Base-by-base conservation (phyloP, 2,113 vertebrate species). In the Gambusia affinis region DNA sequence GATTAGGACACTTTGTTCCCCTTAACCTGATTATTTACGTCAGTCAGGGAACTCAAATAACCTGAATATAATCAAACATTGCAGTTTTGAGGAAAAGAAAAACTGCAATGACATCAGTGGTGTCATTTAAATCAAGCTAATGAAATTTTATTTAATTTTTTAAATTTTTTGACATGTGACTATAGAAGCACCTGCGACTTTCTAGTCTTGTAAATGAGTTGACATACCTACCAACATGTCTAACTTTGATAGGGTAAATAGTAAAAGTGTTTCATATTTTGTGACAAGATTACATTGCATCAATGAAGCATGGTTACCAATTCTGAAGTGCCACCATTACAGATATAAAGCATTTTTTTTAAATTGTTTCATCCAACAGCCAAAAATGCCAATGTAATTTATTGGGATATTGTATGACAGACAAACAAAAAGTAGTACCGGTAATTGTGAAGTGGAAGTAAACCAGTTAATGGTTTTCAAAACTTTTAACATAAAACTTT, bases 1-100 rank as follows among this genome's bases (percentile, higher is more conserved):
- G 35, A 75, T 64, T 27, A 24, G 51, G 15, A 33, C 35, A 30
- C 47, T 33, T 78, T 76, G 27, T 73, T 72, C 37, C n/a, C 69
- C 71, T 85, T 22, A 79, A 70, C 28, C 7, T 2, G 3, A 70
- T 75, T 62, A 76, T 19, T 76, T 31, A 35, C 29, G 4, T 12
- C 24, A 62, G 60, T 62, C 37, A 67, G 4, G 47, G 31, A 77
- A 64, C 47, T 30, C 35, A 47, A 68, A 75, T 67, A 22, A 64
- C 33, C 30, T 61, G 39, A 30, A 37, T 57, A 37, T 68, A 57
- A 60, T 69, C 54, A 78, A 29, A 64, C 19, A 24, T 81, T 67
- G 60, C 6, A n/a, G 47, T 8, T 60, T 12, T 0, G 6, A n/a
- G 60, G 66, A 8, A 6, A 29, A 64, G 67, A 8, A 4, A n/a